Conservation (phyloP, 2,113 vertebrate genomes). For the Ctenomys sociabilis region DNA sequence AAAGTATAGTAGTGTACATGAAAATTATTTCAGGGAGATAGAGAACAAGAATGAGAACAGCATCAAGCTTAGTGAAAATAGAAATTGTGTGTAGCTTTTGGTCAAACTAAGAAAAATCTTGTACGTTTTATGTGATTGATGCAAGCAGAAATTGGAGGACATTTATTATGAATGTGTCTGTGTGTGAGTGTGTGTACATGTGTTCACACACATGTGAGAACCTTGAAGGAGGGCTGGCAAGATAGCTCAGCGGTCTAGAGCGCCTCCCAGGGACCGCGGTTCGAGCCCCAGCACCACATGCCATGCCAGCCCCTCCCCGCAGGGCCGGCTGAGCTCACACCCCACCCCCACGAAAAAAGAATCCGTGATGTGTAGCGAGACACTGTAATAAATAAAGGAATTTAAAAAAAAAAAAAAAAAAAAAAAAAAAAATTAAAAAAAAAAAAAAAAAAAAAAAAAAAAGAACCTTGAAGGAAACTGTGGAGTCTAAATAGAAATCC, state of each 20-base stretch:
- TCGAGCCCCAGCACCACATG: too few relatives aligned
- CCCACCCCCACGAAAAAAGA: too few relatives aligned
- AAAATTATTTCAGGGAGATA: conserved; percentile 52
- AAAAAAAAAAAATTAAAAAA: too few relatives aligned
- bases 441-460: too few relatives aligned
- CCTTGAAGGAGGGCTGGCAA: too few relatives aligned
- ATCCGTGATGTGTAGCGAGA: too few relatives aligned
- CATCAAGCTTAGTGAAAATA: conserved; percentile 32
- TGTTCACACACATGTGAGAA: background rate
- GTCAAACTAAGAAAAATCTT: conserved; percentile 27
- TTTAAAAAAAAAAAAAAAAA: too few relatives aligned
- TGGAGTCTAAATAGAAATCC: conserved; percentile 10
- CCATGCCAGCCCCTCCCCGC: too few relatives aligned
- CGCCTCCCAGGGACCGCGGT: too few relatives aligned
- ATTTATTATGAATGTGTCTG: background rate
- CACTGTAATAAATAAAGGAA: too few relatives aligned
- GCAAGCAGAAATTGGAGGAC: conserved; percentile 3
- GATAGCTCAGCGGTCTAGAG: too few relatives aligned
- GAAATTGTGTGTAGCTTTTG: background rate
- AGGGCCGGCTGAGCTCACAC: too few relatives aligned
- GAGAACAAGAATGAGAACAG: conserved; percentile 19
- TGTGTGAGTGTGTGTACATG: background rate
- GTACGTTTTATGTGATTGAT: background rate
- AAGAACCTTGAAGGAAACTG: background rate
- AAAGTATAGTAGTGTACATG: conserved; percentile 20